Evolutionary conservation across 2,888 invertebrate species (phyloP).

Genomic region (Eupithecia inturbata): DNA sequence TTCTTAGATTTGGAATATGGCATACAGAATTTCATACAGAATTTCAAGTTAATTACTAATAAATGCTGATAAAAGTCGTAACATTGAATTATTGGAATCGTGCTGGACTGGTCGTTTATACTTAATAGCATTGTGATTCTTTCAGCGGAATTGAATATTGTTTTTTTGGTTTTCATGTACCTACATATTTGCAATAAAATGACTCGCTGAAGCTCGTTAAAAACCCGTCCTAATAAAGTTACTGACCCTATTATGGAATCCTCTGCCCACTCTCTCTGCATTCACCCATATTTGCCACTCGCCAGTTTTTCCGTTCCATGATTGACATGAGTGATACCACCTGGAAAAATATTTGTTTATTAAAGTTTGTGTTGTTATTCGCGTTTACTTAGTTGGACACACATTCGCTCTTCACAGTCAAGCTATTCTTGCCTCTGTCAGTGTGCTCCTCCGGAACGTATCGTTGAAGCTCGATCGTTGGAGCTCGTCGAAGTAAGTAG

Average conservation of each 20-base stretch:
- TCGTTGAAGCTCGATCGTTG: too few relatives aligned
- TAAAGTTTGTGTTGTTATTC: not conserved
- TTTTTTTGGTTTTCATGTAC: not conserved
- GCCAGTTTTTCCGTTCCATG: constrained; percentile 94
- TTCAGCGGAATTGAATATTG: not conserved
- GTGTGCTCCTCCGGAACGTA: too few relatives aligned
- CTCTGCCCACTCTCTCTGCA: constrained; percentile 92
- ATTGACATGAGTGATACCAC: constrained; percentile 94
- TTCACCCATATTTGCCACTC: constrained; percentile 96
- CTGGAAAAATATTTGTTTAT: constrained; percentile 58
- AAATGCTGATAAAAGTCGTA: too few relatives aligned
- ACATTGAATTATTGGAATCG: too few relatives aligned
- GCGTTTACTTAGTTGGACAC: not conserved
- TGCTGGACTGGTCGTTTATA: too few relatives aligned
- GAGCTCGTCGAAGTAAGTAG: too few relatives aligned
- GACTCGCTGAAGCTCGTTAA: not conserved
- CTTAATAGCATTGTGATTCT: too few relatives aligned
- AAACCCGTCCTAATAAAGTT: not conserved
- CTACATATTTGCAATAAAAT: not conserved
- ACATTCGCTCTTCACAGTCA: not conserved
- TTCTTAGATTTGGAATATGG: too few relatives aligned
- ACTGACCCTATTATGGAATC: constrained; percentile 93
- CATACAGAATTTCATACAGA: too few relatives aligned
- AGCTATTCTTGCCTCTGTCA: not conserved
- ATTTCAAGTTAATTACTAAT: too few relatives aligned